Evolutionary conservation across 2,888 invertebrate species (phyloP).

Genomic region (Neuroscelio doddi): DNA sequence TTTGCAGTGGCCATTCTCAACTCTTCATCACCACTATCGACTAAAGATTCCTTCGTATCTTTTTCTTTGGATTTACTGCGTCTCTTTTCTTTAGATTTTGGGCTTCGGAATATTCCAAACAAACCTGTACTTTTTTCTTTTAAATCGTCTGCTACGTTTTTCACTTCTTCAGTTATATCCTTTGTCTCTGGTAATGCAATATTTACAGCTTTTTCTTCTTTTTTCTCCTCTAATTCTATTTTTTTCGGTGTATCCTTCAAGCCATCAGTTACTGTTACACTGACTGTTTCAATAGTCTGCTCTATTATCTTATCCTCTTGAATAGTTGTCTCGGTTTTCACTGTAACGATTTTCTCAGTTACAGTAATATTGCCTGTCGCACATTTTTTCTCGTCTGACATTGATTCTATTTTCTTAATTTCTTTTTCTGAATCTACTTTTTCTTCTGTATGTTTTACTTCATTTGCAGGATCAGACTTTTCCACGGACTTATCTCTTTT

Average conservation of each 20-base stretch:
- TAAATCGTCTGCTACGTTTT: slow-evolving; percentile 44
- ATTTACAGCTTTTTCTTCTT: slow-evolving; percentile 45
- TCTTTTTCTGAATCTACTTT: slow-evolving; percentile 45
- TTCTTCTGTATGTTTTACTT: slow-evolving; percentile 38
- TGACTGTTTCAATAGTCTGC: slow-evolving; percentile 43
- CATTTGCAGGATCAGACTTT: slow-evolving; percentile 39
- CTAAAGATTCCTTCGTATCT: slow-evolving; percentile 57
- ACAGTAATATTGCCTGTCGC: slow-evolving; percentile 68
- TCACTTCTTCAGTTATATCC: slow-evolving; percentile 23
- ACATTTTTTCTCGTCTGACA: slow-evolving; percentile 43
- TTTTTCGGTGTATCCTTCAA: not conserved
- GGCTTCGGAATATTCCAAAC: slow-evolving; percentile 59
- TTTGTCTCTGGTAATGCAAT: slow-evolving; percentile 14
- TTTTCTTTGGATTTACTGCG: slow-evolving; percentile 63
- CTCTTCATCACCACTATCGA: slow-evolving; percentile 65
- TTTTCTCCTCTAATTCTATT: slow-evolving; percentile 18
- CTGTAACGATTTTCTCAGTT: slow-evolving; percentile 63
- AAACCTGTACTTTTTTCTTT: slow-evolving; percentile 54
- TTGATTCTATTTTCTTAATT: slow-evolving; percentile 33
- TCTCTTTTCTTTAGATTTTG: slow-evolving; percentile 58
- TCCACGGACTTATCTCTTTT: slow-evolving; percentile 39
- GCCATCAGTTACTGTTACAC: slow-evolving; percentile 11
- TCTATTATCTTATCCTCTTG: slow-evolving; percentile 45
- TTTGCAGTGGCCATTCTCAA: slow-evolving; percentile 53
- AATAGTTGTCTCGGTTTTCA: slow-evolving; percentile 34